Conservation (phyloP, 2,113 vertebrate genomes). For the Pluvialis apricaria region DNA sequence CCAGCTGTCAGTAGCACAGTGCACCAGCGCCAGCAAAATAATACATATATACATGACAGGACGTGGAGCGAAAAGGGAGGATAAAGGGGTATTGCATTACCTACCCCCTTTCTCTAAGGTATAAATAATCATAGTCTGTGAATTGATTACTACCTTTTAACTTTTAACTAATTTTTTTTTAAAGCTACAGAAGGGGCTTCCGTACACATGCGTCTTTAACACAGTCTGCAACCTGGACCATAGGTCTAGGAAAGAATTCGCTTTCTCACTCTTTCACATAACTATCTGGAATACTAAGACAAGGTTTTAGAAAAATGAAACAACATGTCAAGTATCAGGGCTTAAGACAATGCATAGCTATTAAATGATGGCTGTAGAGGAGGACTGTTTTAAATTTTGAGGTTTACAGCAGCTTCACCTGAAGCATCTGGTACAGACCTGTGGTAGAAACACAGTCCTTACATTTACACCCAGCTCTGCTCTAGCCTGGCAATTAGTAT, state of each 20-base stretch:
- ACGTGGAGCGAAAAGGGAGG: neutral
- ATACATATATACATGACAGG: neutral
- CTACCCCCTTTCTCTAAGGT: neutral
- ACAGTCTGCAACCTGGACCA: neutral
- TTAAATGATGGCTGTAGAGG: neutral
- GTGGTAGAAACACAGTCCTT: neutral
- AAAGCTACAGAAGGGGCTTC: neutral
- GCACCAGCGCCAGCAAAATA: neutral
- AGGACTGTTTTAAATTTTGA: neutral
- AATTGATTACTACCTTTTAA: neutral
- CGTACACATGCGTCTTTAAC: neutral
- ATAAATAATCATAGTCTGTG: neutral
- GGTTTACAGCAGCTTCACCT: neutral
- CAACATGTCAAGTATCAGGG: neutral
- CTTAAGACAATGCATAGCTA: neutral
- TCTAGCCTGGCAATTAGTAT: neutral
- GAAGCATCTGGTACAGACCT: neutral
- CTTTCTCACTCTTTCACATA: neutral
- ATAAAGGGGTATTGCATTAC: neutral
- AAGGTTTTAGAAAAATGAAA: neutral
- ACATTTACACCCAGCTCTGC: neutral
- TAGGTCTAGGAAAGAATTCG: neutral
- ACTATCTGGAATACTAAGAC: neutral
- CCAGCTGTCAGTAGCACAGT: neutral
- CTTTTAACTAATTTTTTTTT: neutral